Base-by-base conservation (phyloP, 2,797 vertebrate genomes). In the Nyctalus aviator region DNA sequence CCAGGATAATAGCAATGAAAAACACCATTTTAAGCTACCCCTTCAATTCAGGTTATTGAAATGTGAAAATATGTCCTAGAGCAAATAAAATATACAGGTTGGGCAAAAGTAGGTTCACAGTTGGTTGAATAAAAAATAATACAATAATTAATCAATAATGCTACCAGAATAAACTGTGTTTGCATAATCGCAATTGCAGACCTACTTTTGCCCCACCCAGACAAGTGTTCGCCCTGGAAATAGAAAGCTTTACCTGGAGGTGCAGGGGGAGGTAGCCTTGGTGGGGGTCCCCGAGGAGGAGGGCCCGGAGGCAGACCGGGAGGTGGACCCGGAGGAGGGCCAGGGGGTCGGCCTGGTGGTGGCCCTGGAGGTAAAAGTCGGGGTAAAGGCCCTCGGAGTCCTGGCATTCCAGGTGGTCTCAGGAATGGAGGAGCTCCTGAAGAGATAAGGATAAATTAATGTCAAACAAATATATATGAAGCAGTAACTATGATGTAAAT, bases 391-490 rank as follows among this genome's bases (percentile, higher is more conserved):
- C 99, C 99, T 90, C 99, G 99, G 50, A 99, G 97, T 14, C 99
- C 99, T 71, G 99, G 99, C 96, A 99, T 98, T 15, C 99, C 99
- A 5, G 99, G 99, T 69, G 99, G 99, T 96, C 99, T 99, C 97
- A 99, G 96, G 98, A 99, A 99, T 0, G 99, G 99, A 97, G 99
- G 99, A 81, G 99, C 99, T 89, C 99, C 99, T 99, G 30, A 78
- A 97, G 88, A 50, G 5, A 50, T 1, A 53, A 95, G 81, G 79
- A 83, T 32, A 69, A 57, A 62, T 75, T 62, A 90, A 75, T 37
- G 12, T 82, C 25, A 90, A 86, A 91, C 11, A 94, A 78, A 84
- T 21, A 64, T 5, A 76, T 20, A 64, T 8, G 17, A 95, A 92
- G 12, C 66, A 64, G 23, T 93, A 89, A 78, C 11, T 66, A 35